These are phyloP conservation scores for Neodiprion fabricii DNA, from an alignment of 1,140 invertebrate species.

Conservation along the genomic window DNA sequence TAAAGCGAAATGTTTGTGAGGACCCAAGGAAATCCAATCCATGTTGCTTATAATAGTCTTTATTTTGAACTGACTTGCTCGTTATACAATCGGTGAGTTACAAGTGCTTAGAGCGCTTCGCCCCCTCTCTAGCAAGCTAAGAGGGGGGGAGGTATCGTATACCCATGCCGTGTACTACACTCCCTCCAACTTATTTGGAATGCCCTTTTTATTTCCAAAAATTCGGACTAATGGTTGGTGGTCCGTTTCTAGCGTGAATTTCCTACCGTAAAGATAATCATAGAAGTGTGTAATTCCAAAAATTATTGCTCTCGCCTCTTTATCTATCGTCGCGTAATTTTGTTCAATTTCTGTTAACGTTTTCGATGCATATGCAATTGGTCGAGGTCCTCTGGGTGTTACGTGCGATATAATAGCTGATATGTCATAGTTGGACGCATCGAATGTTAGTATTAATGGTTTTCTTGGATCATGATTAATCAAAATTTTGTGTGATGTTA, in stretches of 20 bases:
- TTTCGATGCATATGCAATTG: slow-evolving; percentile 37
- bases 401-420: slow-evolving; percentile 44
- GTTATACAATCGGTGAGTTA: too few relatives aligned
- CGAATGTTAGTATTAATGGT: slow-evolving; percentile 24
- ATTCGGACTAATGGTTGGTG: slow-evolving; percentile 59
- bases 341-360: slow-evolving; percentile 31
- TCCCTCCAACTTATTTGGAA: slow-evolving; percentile 35
- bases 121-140: background rate
- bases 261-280: slow-evolving; percentile 55
- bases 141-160: slow-evolving; percentile 7
- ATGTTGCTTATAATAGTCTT: too few relatives aligned
- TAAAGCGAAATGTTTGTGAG: too few relatives aligned
- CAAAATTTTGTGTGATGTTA: slow-evolving; percentile 34
- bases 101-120: background rate
- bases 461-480: slow-evolving; percentile 29
- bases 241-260: slow-evolving; percentile 58
- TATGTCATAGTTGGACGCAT: slow-evolving; percentile 39
- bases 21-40: too few relatives aligned
- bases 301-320: slow-evolving; percentile 48
- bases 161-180: too few relatives aligned
- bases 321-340: slow-evolving; percentile 62
- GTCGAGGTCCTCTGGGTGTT: slow-evolving; percentile 13
- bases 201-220: slow-evolving; percentile 47
- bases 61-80: too few relatives aligned
- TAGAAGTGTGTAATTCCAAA: slow-evolving; percentile 55